Evolutionary conservation across 1,140 invertebrate genomes (phyloP).

Genomic region (Papilio polyxenes): DNA sequence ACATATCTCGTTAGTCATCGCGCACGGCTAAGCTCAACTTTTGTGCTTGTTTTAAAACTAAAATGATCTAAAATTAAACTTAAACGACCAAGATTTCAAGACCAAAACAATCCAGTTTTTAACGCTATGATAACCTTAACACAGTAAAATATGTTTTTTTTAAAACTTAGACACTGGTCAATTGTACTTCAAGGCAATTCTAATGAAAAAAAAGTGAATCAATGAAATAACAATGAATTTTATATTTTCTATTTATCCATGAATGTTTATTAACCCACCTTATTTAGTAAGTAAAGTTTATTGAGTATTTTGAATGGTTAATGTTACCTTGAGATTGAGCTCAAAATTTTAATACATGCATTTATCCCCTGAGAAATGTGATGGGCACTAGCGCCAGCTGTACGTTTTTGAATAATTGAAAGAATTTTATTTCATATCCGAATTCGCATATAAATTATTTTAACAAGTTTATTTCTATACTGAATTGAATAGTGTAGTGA

Average conservation of each 20-base stretch:
- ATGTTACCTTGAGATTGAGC: not conserved
- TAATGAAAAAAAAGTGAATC: not conserved
- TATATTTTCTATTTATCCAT: not conserved
- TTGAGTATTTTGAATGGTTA: not conserved
- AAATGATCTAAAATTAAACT: not conserved
- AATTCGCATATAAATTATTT: not conserved
- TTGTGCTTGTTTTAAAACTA: not conserved
- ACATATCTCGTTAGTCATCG: conserved; percentile 11
- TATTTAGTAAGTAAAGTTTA: conserved; percentile 1
- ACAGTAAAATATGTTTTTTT: not conserved
- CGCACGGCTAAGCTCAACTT: not conserved
- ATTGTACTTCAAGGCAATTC: too few relatives aligned
- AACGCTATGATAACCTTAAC: too few relatives aligned
- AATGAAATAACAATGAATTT: not conserved
- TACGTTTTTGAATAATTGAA: not conserved
- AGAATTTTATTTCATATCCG: not conserved
- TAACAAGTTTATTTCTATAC: too few relatives aligned
- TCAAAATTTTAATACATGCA: not conserved
- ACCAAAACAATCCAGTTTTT: not conserved
- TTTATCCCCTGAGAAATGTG: not conserved
- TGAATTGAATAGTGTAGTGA: too few relatives aligned
- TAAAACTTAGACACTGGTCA: too few relatives aligned
- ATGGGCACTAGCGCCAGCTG: not conserved
- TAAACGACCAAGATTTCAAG: not conserved
- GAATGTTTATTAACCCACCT: not conserved